Percentiles rank a stretch among this genome's conserved stretches.
These are phyloP conservation scores for Phragmatobia fuliginosa DNA, from an alignment of 2,888 invertebrate species.

Conservation along the genomic window DNA sequence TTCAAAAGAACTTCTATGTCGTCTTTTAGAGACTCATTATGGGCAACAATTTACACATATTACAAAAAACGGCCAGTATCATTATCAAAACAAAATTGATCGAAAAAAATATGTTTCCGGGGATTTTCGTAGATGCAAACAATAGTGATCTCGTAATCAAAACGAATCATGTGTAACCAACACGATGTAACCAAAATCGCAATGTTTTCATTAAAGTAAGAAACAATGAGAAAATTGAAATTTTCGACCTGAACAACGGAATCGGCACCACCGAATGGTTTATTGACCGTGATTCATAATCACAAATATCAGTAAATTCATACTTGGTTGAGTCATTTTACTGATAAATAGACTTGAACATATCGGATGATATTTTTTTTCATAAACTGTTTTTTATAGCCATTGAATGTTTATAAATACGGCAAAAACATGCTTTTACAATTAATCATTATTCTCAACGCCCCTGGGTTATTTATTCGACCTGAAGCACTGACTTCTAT, in stretches of 20 bases:
- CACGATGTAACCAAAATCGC: too few relatives aligned
- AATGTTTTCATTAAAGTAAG: too few relatives aligned
- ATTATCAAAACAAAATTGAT: too few relatives aligned
- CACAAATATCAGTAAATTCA: slow-evolving; percentile 4
- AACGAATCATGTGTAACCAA: too few relatives aligned
- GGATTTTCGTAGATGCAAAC: not conserved
- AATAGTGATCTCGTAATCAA: too few relatives aligned
- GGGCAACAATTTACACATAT: too few relatives aligned
- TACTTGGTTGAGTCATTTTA: slow-evolving; percentile 6
- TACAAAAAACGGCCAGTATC: too few relatives aligned
- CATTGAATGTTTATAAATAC: not conserved
- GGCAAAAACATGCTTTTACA: slow-evolving; percentile 4
- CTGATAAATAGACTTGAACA: slow-evolving; percentile 18
- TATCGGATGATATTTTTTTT: not conserved
- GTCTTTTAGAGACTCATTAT: too few relatives aligned
- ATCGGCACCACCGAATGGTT: slow-evolving; percentile 13
- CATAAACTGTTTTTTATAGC: not conserved
- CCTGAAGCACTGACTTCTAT: not conserved
- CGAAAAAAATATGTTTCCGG: not conserved
- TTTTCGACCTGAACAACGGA: not conserved
- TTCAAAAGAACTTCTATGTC: not conserved
- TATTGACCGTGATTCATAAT: slow-evolving; percentile 1
- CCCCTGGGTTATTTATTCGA: not conserved
- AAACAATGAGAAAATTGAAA: not conserved
- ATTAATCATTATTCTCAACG: slow-evolving; percentile 4